Evolutionary conservation across 1,140 invertebrate species (phyloP), one percentile per base, ranked within the genome.

Genomic region (Latrodectus geometricus): DNA sequence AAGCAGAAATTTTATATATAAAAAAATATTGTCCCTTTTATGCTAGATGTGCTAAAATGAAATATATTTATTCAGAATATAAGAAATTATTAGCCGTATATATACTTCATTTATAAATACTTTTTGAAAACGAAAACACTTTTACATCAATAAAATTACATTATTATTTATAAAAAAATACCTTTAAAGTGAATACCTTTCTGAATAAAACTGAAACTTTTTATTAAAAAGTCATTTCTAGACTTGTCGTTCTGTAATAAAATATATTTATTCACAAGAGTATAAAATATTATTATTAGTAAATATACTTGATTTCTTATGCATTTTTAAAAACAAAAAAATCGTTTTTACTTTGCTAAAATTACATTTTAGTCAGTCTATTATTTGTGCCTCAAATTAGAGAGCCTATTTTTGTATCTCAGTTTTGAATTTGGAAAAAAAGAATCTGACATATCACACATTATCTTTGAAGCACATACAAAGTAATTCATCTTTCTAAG

Each of bases 351-450:
- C 35, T 35, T 35, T 5, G 1, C 35, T 35, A 35, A 35, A 35
- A 35, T 35, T 35, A 35, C 35, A 35, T 35, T 61, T 77, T 77
- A 65, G 56, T 61, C 56, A 3, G 54, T 61, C 35, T 56, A n/a
- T 77, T 66, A 61, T 77, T 56, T 77, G 75, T 74, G 72, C 15
- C 75, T 35, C 75, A 77, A 17, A 77, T 77, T 48, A 77, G 75
- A 77, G 56, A 77, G 35, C 54, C 48, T 79, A 79, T 79, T 79
- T 79, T 79, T 79, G 11, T 79, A 79, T 61, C 48, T 79, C 21
- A 23, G 77, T 79, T 68, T 79, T 61, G 54, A 14, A 69, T 14
- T 79, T 52, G 20, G 35, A 68, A 79, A 68, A 35, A 5, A 17
- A 68, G 77, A 79, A 79, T 68, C 48, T 66, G 20, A 79, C 77